Conservation (phyloP, 2,797 vertebrate species). For the Etheostoma perlongum region DNA sequence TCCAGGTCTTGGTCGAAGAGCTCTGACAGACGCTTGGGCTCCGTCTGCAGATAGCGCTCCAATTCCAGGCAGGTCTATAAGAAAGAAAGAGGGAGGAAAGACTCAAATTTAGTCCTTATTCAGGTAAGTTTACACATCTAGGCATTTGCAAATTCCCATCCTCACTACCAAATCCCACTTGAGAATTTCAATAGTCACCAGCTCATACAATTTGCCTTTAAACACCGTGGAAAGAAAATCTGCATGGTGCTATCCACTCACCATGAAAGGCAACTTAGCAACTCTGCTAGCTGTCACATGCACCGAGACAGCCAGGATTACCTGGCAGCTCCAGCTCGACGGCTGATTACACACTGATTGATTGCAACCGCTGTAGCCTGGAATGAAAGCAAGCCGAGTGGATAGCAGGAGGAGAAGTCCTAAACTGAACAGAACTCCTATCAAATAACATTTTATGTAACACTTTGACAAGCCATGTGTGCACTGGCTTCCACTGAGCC, state of each 20-base stretch:
- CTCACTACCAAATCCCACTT: slow-evolving; percentile 51
- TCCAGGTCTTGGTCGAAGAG: slow-evolving; percentile 95
- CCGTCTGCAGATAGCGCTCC: slow-evolving; percentile 98
- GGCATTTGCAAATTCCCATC: slow-evolving; percentile 20
- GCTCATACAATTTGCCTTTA: slow-evolving; percentile 56
- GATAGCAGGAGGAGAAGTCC: slow-evolving; percentile 58
- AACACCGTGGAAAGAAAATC: slow-evolving; percentile 38
- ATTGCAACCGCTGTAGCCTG: slow-evolving; percentile 72
- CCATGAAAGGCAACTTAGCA: slow-evolving; percentile 60
- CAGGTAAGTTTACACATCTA: slow-evolving; percentile 27
- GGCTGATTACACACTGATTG: slow-evolving; percentile 83
- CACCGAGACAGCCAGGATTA: slow-evolving; percentile 75
- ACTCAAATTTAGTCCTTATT: slow-evolving; percentile 40
- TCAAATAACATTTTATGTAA: slow-evolving; percentile 76
- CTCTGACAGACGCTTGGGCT: slow-evolving; percentile 94
- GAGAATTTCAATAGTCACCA: slow-evolving; percentile 63
- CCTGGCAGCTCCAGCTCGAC: slow-evolving; percentile 80
- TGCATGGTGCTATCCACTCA: slow-evolving; percentile 59
- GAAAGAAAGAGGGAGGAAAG: slow-evolving; percentile 9
- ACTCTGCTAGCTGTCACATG: slow-evolving; percentile 70
- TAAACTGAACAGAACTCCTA: slow-evolving; percentile 71
- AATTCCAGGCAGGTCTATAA: slow-evolving; percentile 95
- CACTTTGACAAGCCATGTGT: slow-evolving; percentile 70
- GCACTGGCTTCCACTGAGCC: slow-evolving; percentile 60
- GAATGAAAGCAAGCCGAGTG: slow-evolving; percentile 56